Base-by-base conservation (phyloP, 1,140 invertebrate genomes). In the Zaprionus tsacasi region DNA sequence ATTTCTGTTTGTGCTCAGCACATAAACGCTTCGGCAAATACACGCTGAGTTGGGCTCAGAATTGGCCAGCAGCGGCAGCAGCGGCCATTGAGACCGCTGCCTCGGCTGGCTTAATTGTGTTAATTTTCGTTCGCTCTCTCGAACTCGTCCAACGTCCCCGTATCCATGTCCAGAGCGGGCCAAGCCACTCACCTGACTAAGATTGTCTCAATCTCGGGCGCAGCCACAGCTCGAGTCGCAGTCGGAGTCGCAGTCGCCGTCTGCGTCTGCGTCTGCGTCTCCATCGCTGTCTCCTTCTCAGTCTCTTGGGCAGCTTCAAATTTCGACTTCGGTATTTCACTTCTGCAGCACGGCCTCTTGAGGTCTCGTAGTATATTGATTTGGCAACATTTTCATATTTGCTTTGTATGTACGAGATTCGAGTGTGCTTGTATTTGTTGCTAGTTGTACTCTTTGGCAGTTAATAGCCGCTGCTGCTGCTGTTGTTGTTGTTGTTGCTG, bases 361-460 rank as follows among this genome's bases (percentile, higher is more conserved):
- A 78, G 57, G 52, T 77, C 78, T 83, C 70, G 61, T 50, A 36
- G 60, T 54, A 43, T 70, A 83, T 83, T 85, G 81, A 83, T 83
- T 85, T 83, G 78, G 81, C 82, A 83, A 85, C 78, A 85, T 85
- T 83, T 83, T 85, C 74, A 86, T 86, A 80, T 83, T 83, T 83
- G 70, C 78, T 75, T 70, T 81, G 61, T 79, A 56, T 76, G 71
- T 71, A 55, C 68, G 45, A 64, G 59, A 64, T 33, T 70, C 52
- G 58, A 74, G 59, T 70, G 72, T 58, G 40, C 69, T 72, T 67
- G 70, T 74, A 56, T 35, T 40, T 17, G 50, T 65, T 59, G 70
- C 63, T 74, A 56, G 78, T 78, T 45, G 58, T 45, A 80, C 60
- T 57, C 77, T 77, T 70, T 70, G 81, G 66, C 74, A 73, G 73